Base-by-base conservation (phyloP, 2,888 invertebrate genomes). In the Augochlorella aurata region DNA sequence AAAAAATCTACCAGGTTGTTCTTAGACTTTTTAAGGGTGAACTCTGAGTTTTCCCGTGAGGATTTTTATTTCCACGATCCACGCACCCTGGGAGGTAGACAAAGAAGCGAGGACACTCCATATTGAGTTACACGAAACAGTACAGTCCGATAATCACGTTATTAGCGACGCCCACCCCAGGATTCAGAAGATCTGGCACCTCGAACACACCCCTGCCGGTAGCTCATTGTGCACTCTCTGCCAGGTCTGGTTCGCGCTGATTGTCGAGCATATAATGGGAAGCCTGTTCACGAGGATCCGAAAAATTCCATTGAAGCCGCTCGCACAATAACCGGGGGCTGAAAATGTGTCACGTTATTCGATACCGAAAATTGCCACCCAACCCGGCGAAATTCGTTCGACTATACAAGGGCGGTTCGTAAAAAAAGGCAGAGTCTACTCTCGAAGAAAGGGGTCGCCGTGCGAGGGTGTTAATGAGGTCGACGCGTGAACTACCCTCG, bases 391-490 rank as follows among this genome's bases (percentile, higher is more conserved):
- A 61, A 61, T 61, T 29, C 29, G 18, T 29, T 29, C 61, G 61
- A 47, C 14, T 63, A 5, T 54, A 50, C 47, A n/a, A n/a, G 49
- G 44, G 2, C 7, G 45, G 24, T 58, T 14, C 67, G 16, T 24
- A 24, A 16, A 67, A n/a, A 21, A 45, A 8, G 12, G 71, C 1
- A 5, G 8, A 29, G 14, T 63, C 8, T n/a, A 52, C 69, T 44
- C 10, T 65, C 21, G 61, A 67, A 80, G 67, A 44, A 79, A 45
- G 49, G 70, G 58, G 44, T 65, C 38, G 67, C 54, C 38, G 45
- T 18, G 38, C 24, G 45, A 38, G 29, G 50, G 18, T 50, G 73
- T 83, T 85, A 86, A 88, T 80, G 79, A 88, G 86, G 87, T 82
- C 84, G 54, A 24, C 38, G 38, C 38, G 38, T 4, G 38, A 38